Percentiles rank a stretch among this genome's conserved stretches.
Evolutionary conservation across 2,113 vertebrate species (phyloP).

Genomic region (Periophthalmodon schlosseri): DNA sequence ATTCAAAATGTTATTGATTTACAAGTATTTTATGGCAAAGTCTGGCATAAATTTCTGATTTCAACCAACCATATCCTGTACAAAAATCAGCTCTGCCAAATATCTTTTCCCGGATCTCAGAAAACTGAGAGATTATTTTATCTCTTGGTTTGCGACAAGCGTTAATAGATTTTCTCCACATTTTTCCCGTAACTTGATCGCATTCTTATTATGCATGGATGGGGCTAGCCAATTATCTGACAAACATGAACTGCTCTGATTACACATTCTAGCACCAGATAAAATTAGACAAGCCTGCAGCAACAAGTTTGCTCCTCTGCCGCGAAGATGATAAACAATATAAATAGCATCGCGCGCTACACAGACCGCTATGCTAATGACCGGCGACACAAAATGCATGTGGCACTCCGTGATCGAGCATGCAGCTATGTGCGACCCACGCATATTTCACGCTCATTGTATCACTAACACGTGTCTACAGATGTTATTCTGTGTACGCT

Average conservation of each 20-base stretch:
- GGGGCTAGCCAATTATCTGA: not conserved
- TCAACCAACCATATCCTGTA: no score
- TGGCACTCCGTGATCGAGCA: not conserved
- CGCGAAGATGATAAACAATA: not conserved
- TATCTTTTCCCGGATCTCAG: not conserved
- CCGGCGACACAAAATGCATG: not conserved
- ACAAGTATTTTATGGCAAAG: not conserved
- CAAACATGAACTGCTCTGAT: not conserved
- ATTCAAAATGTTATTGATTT: no score
- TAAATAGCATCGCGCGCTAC: not conserved
- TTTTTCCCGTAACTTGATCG: not conserved
- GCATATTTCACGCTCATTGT: not conserved
- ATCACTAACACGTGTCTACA: not conserved
- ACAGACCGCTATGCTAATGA: not conserved
- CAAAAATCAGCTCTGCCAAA: no score
- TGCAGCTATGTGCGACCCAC: not conserved
- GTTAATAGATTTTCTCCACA: not conserved
- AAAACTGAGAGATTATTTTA: not conserved
- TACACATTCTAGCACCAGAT: not conserved
- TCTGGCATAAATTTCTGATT: no score
- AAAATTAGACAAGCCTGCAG: not conserved
- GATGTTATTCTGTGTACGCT: not conserved
- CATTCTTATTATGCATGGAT: not conserved
- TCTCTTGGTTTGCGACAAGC: not conserved
- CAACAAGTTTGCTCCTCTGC: not conserved